Conservation (phyloP, 1,140 invertebrate genomes). For the Lasioglossum baleicum region DNA sequence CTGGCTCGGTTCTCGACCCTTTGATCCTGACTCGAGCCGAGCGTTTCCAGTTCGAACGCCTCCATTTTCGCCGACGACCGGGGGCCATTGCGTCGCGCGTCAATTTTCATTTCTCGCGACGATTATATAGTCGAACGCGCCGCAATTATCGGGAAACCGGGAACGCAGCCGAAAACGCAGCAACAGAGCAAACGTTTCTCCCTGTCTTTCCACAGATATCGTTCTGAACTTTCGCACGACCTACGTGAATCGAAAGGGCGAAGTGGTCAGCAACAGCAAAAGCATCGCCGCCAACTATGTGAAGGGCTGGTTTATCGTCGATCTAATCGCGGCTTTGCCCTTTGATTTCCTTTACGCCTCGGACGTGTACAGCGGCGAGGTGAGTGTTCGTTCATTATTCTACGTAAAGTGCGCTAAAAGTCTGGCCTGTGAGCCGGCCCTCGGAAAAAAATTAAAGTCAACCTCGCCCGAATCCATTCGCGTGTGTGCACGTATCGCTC, state of each 20-base stretch:
- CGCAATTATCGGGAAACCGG: background rate
- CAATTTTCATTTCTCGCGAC: background rate
- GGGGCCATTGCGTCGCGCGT: background rate
- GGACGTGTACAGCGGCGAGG: slow-evolving; percentile 91
- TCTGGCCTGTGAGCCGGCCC: background rate
- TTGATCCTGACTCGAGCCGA: slow-evolving; percentile 2
- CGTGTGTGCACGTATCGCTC: background rate
- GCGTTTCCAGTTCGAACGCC: background rate
- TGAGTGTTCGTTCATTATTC: slow-evolving; percentile 79
- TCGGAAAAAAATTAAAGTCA: background rate
- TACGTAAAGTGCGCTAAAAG: background rate
- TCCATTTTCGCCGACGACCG: slow-evolving; percentile 7
- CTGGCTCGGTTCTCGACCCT: background rate
- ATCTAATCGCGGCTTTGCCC: slow-evolving; percentile 95
- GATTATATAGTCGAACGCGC: no score
- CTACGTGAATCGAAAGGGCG: slow-evolving; percentile 98
- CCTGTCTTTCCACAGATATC: slow-evolving; percentile 90
- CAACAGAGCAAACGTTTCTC: background rate
- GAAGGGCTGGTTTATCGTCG: slow-evolving; percentile 96
- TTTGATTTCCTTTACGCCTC: slow-evolving; percentile 97
- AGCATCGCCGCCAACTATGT: slow-evolving; percentile 95
- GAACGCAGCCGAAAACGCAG: slow-evolving; percentile 8
- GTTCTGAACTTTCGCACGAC: slow-evolving; percentile 99
- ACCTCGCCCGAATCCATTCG: background rate
- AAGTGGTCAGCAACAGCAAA: slow-evolving; percentile 96